Percentiles rank a stretch among this genome's conserved stretches.
These are phyloP conservation scores for Hemiscyllium ocellatum DNA, from an alignment of 2,113 vertebrate species.

Conservation along the genomic window DNA sequence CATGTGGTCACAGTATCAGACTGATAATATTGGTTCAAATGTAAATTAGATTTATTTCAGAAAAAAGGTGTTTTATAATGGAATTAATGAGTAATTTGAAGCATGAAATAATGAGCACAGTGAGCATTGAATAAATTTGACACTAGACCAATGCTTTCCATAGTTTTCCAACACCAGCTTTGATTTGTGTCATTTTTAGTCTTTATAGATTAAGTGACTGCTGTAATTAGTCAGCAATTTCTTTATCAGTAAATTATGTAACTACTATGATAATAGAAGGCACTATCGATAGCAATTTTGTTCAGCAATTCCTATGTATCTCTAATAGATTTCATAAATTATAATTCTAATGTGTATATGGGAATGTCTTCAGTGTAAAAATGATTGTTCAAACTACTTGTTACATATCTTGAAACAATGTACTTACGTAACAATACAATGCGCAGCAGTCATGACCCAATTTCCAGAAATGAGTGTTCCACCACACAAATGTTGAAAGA, in stretches of 20 bases:
- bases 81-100: neutral
- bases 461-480: neutral
- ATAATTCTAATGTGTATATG: neutral
- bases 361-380: neutral
- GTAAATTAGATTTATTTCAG: neutral
- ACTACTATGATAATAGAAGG: neutral
- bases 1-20: neutral
- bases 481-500: constrained; percentile 10
- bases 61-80: neutral
- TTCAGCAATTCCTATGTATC: neutral
- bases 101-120: neutral
- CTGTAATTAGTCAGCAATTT: neutral
- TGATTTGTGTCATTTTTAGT: neutral
- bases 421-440: neutral
- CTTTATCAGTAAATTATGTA: neutral
- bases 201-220: neutral
- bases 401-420: neutral
- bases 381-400: neutral
- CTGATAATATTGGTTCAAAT: neutral
- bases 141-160: neutral
- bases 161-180: neutral
- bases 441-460: neutral
- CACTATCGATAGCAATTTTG: neutral
- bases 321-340: neutral
- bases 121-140: neutral